Evolutionary conservation across 2,888 invertebrate species (phyloP).

Genomic region (Drepanosiphum platanoidis): DNA sequence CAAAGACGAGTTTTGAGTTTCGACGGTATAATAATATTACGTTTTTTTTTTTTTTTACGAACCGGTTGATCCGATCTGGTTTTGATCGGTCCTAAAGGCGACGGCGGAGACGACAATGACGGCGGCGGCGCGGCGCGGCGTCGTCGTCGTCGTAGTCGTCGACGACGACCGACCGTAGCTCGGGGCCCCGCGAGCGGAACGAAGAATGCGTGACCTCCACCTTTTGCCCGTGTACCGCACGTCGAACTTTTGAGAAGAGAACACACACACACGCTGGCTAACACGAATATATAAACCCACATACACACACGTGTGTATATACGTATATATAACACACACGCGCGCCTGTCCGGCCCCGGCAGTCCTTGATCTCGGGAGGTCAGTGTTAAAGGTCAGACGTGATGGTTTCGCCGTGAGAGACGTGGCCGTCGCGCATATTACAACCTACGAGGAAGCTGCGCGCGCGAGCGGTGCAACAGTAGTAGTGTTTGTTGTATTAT

Average conservation of each 20-base stretch:
- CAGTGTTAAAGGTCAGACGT: slow-evolving; percentile 62
- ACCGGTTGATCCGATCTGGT: slow-evolving; percentile 61
- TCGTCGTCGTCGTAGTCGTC: background rate
- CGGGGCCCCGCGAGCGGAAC: slow-evolving; percentile 55
- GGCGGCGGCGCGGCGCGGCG: background rate
- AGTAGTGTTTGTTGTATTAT: background rate
- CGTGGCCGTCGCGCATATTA: slow-evolving; percentile 49
- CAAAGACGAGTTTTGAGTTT: slow-evolving; percentile 43
- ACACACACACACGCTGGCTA: background rate
- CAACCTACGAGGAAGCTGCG: slow-evolving; percentile 51
- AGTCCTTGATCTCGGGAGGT: slow-evolving; percentile 61
- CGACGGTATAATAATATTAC: background rate
- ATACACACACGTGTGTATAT: background rate
- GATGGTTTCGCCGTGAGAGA: slow-evolving; percentile 60
- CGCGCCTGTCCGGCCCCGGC: slow-evolving; percentile 45
- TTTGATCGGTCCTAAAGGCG: slow-evolving; percentile 53
- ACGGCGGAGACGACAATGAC: slow-evolving; percentile 21
- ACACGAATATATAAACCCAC: background rate
- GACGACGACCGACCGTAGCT: slow-evolving; percentile 25
- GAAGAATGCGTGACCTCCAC: slow-evolving; percentile 60
- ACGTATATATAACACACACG: no score
- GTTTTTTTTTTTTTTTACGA: background rate
- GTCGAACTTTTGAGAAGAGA: slow-evolving; percentile 47
- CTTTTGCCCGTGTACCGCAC: slow-evolving; percentile 41
- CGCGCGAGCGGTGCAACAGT: background rate